Evolutionary conservation across 2,888 invertebrate genomes (phyloP).

Genomic region (Orthosia cruda): DNA sequence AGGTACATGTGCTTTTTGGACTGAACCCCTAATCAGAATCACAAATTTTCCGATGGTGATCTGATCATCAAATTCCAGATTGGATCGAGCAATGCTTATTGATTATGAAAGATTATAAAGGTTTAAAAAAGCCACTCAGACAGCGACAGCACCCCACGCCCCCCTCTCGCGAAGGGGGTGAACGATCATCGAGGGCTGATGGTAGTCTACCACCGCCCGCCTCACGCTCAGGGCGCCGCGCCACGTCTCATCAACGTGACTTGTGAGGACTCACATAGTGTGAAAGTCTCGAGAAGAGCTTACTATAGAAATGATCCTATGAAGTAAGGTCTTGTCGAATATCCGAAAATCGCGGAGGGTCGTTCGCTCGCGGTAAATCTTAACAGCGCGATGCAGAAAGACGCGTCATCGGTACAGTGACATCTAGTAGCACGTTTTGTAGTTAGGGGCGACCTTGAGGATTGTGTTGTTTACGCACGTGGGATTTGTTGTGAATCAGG

Average conservation of each 20-base stretch:
- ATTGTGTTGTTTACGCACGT: no score
- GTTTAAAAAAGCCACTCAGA: conserved; percentile 41
- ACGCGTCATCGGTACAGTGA: conserved; percentile 15
- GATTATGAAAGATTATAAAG: no score
- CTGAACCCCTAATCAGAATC: no score
- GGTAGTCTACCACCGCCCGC: conserved; percentile 45
- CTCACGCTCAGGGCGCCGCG: conserved; percentile 55
- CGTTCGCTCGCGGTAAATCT: conserved; percentile 18
- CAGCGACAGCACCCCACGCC: conserved; percentile 52
- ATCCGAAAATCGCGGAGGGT: not conserved
- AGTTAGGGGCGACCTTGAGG: no score
- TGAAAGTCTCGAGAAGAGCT: conserved; percentile 51
- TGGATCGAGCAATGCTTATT: no score
- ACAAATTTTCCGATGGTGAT: no score
- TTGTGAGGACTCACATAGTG: conserved; percentile 49
- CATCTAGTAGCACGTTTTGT: not conserved
- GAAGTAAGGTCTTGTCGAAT: conserved; percentile 42
- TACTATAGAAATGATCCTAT: conserved; percentile 51
- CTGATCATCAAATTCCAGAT: no score
- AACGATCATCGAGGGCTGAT: conserved; percentile 51
- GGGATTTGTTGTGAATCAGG: no score
- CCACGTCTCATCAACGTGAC: conserved; percentile 53
- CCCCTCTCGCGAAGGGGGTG: conserved; percentile 30
- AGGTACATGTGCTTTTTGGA: no score
- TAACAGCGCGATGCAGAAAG: conserved; percentile 22